Evolutionary conservation across 2,113 vertebrate genomes (phyloP), one percentile per base, ranked within the genome.

Genomic region (Vicugna pacos): DNA sequence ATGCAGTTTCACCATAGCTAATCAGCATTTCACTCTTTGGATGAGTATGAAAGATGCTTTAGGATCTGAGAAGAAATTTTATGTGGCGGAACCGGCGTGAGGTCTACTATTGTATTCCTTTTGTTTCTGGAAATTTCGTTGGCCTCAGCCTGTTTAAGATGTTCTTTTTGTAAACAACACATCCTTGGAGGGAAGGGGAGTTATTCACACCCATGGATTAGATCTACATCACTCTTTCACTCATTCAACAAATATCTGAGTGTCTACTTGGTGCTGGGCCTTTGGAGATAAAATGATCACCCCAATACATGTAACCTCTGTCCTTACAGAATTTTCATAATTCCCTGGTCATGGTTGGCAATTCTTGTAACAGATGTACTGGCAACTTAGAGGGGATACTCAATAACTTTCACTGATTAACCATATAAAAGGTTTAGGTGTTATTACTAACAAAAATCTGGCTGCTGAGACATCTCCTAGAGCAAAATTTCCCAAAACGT

Each of bases 401-500:
- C 20, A 38, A 38, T 88, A 54, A 75, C 46, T 48, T 89, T 72
- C 35, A 70, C 8, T 86, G 30, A 93, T 60, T 75, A 77, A 32
- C 38, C 92, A 14, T 82, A 20, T 62, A 83, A 30, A 85, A 91
- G 16, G 13, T 81, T 87, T 72, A 32, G 46, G 19, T 75, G 38
- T 62, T 81, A 64, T 56, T 67, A 64, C 30, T 84, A 88, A 88
- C 58, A 95, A 89, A 93, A 72, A 58, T 87, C 7, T 75, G 38
- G 72, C 62, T 67, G 38, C 14, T 87, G 22, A 77, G 65, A 60
- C 8, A 75, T 76, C 81, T 84, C 82, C 54, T 32, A 90, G 48
- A 89, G 72, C 12, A 79, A 15, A 80, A 75, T 58, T 93, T 92
- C 35, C 38, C 30, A 52, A 54, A 83, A 69, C 38, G 20, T 72